phyloP scores from a whole-genome alignment of 2,113 vertebrate genomes.

The Ictalurus furcatus region DNA sequence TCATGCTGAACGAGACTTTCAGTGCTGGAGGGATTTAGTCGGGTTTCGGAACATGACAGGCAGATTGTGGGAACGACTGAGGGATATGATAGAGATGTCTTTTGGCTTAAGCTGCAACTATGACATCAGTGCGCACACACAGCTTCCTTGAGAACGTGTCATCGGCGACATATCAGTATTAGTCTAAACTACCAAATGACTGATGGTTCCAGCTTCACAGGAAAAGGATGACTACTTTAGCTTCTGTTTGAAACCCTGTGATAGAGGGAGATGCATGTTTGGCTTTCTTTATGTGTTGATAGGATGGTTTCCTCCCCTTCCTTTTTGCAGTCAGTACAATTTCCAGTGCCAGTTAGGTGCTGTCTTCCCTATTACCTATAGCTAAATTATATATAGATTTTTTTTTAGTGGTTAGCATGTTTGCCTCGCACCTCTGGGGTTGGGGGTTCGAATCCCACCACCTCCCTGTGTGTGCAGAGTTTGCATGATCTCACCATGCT shows the following conservation, averaged over 20 bases:
- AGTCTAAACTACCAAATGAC: constrained; percentile 38
- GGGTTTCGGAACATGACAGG: constrained; percentile 47
- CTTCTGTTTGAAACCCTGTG: constrained; percentile 17
- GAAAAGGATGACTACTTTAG: constrained; percentile 35
- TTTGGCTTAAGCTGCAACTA: constrained; percentile 61
- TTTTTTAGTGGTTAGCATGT: not conserved
- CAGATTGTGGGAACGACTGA: constrained; percentile 68
- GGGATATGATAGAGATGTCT: constrained; percentile 68
- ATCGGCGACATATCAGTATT: constrained; percentile 53
- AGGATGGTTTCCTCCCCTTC: not conserved
- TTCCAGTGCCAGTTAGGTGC: not conserved
- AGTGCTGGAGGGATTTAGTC: constrained; percentile 44
- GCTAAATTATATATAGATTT: not conserved
- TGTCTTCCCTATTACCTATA: not conserved
- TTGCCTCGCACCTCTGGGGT: too few relatives aligned
- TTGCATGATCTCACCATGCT: too few relatives aligned
- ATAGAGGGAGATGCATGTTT: not conserved
- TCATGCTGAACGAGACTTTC: constrained; percentile 60
- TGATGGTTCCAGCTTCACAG: constrained; percentile 51
- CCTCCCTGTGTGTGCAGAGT: too few relatives aligned
- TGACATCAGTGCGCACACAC: constrained; percentile 63
- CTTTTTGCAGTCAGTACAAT: constrained; percentile 1
- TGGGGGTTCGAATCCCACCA: too few relatives aligned
- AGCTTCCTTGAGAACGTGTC: constrained; percentile 56
- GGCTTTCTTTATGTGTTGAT: constrained; percentile 11